These are phyloP conservation scores for Pipistrellus kuhlii DNA, from an alignment of 2,797 vertebrate species.

Conservation along the genomic window DNA sequence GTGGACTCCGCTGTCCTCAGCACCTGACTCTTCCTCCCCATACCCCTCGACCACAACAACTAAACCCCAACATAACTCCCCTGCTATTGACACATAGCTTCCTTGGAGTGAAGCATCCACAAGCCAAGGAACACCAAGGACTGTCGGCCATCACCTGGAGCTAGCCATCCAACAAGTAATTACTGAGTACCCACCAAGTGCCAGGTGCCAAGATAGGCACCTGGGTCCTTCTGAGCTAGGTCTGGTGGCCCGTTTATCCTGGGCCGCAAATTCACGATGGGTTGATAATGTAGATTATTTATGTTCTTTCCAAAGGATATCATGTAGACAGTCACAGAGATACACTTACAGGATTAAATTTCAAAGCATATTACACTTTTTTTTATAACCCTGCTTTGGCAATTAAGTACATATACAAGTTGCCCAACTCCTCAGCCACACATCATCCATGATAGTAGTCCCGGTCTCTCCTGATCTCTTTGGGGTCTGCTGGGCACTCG, in stretches of 20 bases:
- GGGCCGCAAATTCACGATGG: not conserved
- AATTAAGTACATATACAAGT: not conserved
- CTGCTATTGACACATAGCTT: not conserved
- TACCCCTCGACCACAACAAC: not conserved
- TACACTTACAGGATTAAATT: not conserved
- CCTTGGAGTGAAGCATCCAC: not conserved
- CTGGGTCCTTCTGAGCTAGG: not conserved
- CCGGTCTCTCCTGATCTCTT: not conserved
- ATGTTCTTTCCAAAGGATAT: constrained; percentile 1
- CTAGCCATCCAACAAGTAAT: not conserved
- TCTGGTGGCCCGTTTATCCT: not conserved
- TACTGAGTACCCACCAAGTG: not conserved
- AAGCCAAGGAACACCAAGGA: too few species aligned
- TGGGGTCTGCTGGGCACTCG: not conserved
- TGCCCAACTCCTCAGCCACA: not conserved
- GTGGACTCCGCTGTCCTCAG: not conserved
- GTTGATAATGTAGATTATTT: not conserved
- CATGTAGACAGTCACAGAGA: not conserved
- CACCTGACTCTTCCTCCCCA: not conserved
- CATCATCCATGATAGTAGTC: not conserved
- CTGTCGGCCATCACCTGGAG: too few species aligned
- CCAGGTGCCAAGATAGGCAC: not conserved
- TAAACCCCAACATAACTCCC: not conserved
- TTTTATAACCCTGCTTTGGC: not conserved
- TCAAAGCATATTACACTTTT: not conserved